A percentile compares a stretch with the other conserved stretches of the same genome.
These are phyloP conservation scores for Trachurus trachurus DNA, from an alignment of 2,797 vertebrate species.

Conservation along the genomic window DNA sequence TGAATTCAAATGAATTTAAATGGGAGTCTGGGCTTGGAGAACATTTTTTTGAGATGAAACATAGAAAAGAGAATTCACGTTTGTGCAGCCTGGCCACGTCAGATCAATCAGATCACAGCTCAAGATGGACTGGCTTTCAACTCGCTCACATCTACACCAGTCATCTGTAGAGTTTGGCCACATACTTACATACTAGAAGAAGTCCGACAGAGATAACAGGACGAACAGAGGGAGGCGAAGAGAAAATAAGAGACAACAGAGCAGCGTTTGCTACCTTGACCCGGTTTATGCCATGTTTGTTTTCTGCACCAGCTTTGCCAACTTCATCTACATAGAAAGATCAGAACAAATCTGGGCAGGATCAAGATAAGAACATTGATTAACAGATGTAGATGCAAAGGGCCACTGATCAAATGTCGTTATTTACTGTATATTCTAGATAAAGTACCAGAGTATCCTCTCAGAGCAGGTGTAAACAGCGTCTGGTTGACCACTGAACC, in stretches of 20 bases:
- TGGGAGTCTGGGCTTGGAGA: not conserved
- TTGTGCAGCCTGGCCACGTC: no score
- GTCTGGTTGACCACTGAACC: not conserved
- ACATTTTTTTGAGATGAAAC: not conserved
- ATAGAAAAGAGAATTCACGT: no score
- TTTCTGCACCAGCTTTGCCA: constrained; percentile 13
- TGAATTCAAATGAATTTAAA: not conserved
- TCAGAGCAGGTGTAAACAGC: not conserved
- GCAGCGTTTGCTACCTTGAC: constrained; percentile 10
- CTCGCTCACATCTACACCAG: not conserved
- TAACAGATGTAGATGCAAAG: not conserved
- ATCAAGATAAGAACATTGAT: not conserved
- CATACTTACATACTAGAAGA: not conserved
- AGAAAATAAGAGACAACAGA: not conserved
- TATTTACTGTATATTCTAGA: not conserved
- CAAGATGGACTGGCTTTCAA: no score
- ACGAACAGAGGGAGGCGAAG: not conserved
- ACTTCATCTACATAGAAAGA: constrained; percentile 17
- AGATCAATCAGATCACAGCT: no score
- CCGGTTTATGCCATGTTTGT: constrained; percentile 4
- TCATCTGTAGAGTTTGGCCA: not conserved
- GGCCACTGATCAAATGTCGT: not conserved
- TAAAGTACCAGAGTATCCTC: not conserved
- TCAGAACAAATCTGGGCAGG: not conserved
- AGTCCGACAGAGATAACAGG: not conserved